These are phyloP conservation scores for Pteropus alecto DNA, from an alignment of 2,113 vertebrate species.

Conservation along the genomic window DNA sequence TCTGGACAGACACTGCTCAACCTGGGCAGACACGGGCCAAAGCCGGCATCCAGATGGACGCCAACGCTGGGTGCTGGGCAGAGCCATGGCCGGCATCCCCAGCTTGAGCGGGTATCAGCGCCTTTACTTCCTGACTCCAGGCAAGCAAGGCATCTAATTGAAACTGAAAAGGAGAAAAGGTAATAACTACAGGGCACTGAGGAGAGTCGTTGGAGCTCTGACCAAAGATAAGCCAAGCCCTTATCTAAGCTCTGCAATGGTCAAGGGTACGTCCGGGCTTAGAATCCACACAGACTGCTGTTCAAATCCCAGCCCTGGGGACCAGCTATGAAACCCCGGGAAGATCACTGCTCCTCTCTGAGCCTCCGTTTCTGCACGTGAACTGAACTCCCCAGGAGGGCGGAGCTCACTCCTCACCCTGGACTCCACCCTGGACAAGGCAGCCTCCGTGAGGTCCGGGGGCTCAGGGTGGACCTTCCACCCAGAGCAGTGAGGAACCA, in stretches of 20 bases:
- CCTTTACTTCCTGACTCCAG: background rate
- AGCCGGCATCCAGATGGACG: accelerated
- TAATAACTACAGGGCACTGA: too few relatives aligned
- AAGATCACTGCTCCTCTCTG: background rate
- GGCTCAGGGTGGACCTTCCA: background rate
- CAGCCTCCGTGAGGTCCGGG: background rate
- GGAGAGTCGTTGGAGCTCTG: background rate
- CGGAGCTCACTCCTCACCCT: background rate
- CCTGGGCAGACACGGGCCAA: background rate
- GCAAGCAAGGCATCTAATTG: background rate
- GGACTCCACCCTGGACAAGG: background rate
- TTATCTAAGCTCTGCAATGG: background rate
- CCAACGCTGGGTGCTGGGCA: background rate
- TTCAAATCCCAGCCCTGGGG: background rate
- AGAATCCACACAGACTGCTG: too few relatives aligned
- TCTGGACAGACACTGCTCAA: background rate
- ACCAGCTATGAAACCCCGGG: background rate
- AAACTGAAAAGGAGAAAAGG: background rate
- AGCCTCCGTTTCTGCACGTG: background rate
- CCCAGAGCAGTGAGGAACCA: background rate
- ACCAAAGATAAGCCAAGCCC: background rate
- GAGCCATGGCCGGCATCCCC: background rate
- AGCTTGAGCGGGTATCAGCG: background rate
- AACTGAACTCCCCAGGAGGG: background rate
- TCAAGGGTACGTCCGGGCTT: background rate